Percentiles rank a stretch among this genome's conserved stretches.
phyloP scores from a whole-genome alignment of 1,140 invertebrate species.

The Liolophura sinensis region DNA sequence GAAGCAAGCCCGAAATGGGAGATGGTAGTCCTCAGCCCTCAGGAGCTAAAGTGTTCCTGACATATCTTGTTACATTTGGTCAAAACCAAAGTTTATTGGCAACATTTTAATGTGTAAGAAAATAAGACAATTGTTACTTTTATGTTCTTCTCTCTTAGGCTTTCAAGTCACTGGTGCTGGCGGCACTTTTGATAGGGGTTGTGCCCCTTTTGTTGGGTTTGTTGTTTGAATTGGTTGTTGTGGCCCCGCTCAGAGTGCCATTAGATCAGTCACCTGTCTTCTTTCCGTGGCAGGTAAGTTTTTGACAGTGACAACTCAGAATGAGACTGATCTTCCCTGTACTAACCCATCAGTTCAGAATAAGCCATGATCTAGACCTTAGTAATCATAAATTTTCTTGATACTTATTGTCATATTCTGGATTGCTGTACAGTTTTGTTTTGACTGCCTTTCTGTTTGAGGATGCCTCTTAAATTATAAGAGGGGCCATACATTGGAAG shows the following conservation, averaged over 20 bases:
- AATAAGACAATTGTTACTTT: background rate
- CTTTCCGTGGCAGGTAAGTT: conserved; percentile 72
- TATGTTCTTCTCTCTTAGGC: conserved; percentile 46
- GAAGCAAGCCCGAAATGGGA: too few relatives aligned
- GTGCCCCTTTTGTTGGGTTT: conserved; percentile 92
- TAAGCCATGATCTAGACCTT: too few relatives aligned
- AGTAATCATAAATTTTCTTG: too few relatives aligned
- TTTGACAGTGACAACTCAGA: too few relatives aligned
- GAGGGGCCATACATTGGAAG: too few relatives aligned
- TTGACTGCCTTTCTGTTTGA: too few relatives aligned
- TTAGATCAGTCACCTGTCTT: conserved; percentile 92
- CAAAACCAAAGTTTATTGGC: background rate
- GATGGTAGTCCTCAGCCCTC: too few relatives aligned
- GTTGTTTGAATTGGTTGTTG: conserved; percentile 86
- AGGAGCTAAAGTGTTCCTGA: background rate
- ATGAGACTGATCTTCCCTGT: too few relatives aligned
- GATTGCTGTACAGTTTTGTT: too few relatives aligned
- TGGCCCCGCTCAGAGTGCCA: conserved; percentile 90
- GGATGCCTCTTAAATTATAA: too few relatives aligned
- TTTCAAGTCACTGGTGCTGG: conserved; percentile 69
- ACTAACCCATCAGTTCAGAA: too few relatives aligned
- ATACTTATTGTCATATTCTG: too few relatives aligned
- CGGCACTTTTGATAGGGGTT: conserved; percentile 79
- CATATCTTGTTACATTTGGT: conserved; percentile 9
- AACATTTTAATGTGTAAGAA: background rate